A percentile compares a stretch with the other conserved stretches of the same genome.
phyloP scores from a whole-genome alignment of 2,113 vertebrate genomes.

The Podiceps cristatus region DNA sequence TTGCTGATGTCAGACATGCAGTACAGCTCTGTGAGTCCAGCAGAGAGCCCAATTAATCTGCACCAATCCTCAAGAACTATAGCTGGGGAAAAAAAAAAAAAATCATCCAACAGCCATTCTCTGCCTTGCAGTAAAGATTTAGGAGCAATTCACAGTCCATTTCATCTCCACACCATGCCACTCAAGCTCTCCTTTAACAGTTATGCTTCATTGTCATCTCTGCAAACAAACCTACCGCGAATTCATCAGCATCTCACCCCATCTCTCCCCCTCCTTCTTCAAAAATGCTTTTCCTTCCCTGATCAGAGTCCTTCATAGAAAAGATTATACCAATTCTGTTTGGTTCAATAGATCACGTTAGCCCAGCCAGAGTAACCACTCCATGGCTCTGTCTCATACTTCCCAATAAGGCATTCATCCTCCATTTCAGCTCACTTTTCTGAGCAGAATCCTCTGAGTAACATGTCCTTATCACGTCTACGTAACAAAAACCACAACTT shows the following conservation, averaged over 20 bases:
- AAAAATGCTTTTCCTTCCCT: background rate
- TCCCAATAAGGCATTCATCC: background rate
- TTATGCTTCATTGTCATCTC: background rate
- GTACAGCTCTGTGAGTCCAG: background rate
- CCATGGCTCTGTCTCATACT: background rate
- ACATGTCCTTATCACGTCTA: background rate
- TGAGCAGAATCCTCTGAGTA: background rate
- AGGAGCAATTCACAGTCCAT: background rate
- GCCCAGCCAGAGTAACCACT: background rate
- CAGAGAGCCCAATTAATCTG: conserved; percentile 31
- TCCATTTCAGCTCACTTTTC: background rate
- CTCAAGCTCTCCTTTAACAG: background rate
- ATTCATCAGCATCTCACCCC: background rate
- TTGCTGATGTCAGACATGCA: conserved; percentile 21
- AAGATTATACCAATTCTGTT: background rate
- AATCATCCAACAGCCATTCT: background rate
- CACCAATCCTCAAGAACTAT: conserved; percentile 2
- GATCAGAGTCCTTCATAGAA: background rate
- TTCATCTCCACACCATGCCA: background rate
- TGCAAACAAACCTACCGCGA: background rate
- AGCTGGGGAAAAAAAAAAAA: background rate
- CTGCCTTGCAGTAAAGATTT: background rate
- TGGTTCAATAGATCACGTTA: background rate
- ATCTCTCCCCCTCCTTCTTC: background rate
- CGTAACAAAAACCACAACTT: background rate